Evolutionary conservation across 2,888 invertebrate species (phyloP).

Genomic region (Nemotelus pantherinus): DNA sequence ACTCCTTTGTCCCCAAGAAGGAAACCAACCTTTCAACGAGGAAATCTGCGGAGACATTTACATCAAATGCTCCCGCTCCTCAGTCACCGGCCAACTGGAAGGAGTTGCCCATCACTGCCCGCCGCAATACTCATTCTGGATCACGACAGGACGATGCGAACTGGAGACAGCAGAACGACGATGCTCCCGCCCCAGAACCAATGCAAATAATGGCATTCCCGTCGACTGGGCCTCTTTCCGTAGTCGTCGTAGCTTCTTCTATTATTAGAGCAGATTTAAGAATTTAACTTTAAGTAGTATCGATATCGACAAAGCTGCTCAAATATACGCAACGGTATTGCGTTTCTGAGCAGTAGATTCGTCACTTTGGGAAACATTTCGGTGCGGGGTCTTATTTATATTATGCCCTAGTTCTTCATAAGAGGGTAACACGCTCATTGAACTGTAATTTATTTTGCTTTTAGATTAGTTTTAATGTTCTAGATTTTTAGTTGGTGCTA

Average conservation of each 20-base stretch:
- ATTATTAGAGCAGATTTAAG: conserved; percentile 49
- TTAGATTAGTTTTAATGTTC: background rate
- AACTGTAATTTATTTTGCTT: conserved; percentile 15
- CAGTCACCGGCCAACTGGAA: conserved; percentile 67
- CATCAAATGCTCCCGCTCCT: conserved; percentile 73
- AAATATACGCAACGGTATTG: background rate
- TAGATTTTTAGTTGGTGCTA: background rate
- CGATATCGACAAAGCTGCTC: conserved; percentile 13
- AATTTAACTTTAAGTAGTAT: background rate
- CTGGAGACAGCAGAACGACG: conserved; percentile 70
- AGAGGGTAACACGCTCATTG: background rate
- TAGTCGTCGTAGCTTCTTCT: conserved; percentile 57
- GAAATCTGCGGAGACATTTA: conserved; percentile 77
- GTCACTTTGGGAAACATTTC: conserved; percentile 20
- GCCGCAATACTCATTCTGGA: conserved; percentile 79
- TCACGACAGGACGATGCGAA: conserved; percentile 81
- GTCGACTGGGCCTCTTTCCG: conserved; percentile 63
- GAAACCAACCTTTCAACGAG: conserved; percentile 75
- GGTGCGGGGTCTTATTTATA: conserved; percentile 31
- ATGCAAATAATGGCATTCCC: conserved; percentile 58
- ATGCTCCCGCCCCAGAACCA: conserved; percentile 63
- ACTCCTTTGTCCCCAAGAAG: conserved; percentile 73
- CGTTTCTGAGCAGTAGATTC: conserved; percentile 10
- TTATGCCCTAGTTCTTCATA: background rate
- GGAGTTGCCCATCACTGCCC: conserved; percentile 83